Percentiles rank a stretch among this genome's conserved stretches.
phyloP scores from a whole-genome alignment of 2,888 invertebrate species.

The Coleophora deauratella region DNA sequence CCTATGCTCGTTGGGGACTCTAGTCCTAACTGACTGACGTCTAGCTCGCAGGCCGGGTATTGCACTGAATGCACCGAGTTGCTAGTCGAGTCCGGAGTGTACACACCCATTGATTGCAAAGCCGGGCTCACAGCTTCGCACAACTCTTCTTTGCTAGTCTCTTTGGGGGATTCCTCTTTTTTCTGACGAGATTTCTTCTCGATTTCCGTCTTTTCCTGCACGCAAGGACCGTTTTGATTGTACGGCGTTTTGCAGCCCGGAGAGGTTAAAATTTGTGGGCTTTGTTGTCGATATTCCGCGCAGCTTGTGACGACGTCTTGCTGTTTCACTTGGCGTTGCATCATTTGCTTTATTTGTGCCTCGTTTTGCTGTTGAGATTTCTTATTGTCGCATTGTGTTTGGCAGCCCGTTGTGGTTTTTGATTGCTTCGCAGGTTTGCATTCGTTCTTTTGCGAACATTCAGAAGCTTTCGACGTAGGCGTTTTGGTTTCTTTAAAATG shows the following conservation, averaged over 20 bases:
- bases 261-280: constrained; percentile 50
- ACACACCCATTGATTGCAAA: constrained; percentile 87
- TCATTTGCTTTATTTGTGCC: constrained; percentile 59
- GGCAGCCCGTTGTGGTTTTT: constrained; percentile 59
- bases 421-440: constrained; percentile 61
- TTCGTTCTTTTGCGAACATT: constrained; percentile 57
- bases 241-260: constrained; percentile 51
- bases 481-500: constrained; percentile 63
- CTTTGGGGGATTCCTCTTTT: constrained; percentile 59
- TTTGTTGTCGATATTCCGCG: constrained; percentile 55
- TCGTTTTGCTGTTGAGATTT: constrained; percentile 40
- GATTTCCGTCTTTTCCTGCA: constrained; percentile 51
- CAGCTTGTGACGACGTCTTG: constrained; percentile 51
- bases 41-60: constrained; percentile 86
- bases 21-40: constrained; percentile 86
- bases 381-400: constrained; percentile 61
- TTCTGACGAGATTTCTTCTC: constrained; percentile 64
- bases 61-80: constrained; percentile 88
- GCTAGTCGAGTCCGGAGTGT: constrained; percentile 88
- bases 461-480: constrained; percentile 46
- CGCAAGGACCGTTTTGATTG: constrained; percentile 53
- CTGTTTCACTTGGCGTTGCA: constrained; percentile 54
- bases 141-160: constrained; percentile 54
- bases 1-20: constrained; percentile 93
- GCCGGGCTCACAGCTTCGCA: constrained; percentile 72